These are phyloP conservation scores for Alectoris magna DNA, from an alignment of 2,797 vertebrate genomes.

Conservation along the genomic window DNA sequence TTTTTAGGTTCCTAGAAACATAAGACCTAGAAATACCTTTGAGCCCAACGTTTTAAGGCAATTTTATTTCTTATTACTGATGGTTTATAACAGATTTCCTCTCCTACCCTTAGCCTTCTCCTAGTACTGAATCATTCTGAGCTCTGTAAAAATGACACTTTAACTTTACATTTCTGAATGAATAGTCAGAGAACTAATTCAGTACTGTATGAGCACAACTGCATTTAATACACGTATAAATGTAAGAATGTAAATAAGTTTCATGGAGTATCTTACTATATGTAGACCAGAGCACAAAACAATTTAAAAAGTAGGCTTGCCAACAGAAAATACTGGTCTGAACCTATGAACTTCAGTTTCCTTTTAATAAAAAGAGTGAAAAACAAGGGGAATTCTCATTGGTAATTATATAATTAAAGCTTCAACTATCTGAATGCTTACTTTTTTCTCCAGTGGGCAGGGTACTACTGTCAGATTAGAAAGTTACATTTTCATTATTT, in stretches of 20 bases:
- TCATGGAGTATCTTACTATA: background rate
- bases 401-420: background rate
- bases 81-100: background rate
- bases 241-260: background rate
- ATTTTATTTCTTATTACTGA: background rate
- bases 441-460: background rate
- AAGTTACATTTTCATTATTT: background rate
- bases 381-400: background rate
- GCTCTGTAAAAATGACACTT: background rate
- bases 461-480: background rate
- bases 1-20: background rate
- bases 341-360: background rate
- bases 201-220: background rate
- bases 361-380: background rate
- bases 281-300: background rate
- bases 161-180: background rate
- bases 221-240: background rate
- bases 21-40: background rate
- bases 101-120: background rate
- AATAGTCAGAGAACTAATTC: background rate
- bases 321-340: background rate
- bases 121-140: background rate
- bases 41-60: background rate
- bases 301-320: background rate
- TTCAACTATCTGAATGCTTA: fast-evolving